Conservation (phyloP, 2,113 vertebrate species). For the Ondatra zibethicus region DNA sequence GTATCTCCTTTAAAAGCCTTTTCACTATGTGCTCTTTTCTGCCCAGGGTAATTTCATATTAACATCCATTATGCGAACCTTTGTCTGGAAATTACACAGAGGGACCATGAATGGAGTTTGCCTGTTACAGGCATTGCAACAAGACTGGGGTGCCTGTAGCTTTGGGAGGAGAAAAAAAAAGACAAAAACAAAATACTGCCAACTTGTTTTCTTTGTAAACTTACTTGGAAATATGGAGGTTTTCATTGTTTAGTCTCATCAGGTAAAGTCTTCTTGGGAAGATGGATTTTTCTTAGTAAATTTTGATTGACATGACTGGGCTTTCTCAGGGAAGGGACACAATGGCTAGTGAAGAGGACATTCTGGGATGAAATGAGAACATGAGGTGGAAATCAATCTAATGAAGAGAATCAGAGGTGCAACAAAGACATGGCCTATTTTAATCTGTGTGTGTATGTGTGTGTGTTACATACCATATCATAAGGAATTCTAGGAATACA, state of each 20-base stretch:
- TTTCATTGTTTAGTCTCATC: constrained; percentile 4
- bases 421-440: not conserved
- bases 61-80: not conserved
- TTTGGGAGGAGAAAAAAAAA: not conserved
- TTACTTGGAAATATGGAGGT: not conserved
- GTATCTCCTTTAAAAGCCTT: constrained; percentile 65
- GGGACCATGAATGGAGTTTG: not conserved
- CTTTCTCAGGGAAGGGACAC: not conserved
- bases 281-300: not conserved
- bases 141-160: not conserved
- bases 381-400: not conserved
- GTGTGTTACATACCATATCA: not conserved
- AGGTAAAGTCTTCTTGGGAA: not conserved
- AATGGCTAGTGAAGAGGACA: not conserved
- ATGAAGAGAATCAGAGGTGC: not conserved
- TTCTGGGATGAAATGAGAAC: not conserved
- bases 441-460: not conserved
- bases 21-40: constrained; percentile 34
- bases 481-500: too few relatives aligned
- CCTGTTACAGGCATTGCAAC: not conserved
- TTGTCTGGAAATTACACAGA: not conserved
- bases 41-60: not conserved
- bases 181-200: not conserved
- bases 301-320: constrained; percentile 10
- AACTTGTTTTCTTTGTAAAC: not conserved